A percentile compares a stretch with the other conserved stretches of the same genome.
These are phyloP conservation scores for Pangasius krempfi DNA, from an alignment of 2,797 vertebrate species.

Conservation along the genomic window DNA sequence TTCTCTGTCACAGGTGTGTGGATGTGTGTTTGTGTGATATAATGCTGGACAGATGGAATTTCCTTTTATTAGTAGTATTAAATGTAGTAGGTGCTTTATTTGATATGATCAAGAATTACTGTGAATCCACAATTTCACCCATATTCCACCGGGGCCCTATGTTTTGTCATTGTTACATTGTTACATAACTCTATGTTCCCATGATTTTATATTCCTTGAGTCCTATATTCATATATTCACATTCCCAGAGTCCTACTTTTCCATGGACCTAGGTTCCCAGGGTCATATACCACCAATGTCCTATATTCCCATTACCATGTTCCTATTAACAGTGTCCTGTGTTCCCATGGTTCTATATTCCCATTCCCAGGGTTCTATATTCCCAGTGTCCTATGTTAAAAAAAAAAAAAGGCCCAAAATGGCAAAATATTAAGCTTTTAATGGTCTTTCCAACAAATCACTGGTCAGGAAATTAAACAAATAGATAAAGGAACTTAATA, in stretches of 20 bases:
- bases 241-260: neutral
- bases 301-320: neutral
- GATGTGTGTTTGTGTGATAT: neutral
- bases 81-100: neutral
- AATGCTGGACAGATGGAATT: neutral
- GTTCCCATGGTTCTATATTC: neutral
- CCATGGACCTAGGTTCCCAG: neutral
- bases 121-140: neutral
- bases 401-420: no score
- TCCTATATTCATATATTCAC: neutral
- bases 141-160: neutral
- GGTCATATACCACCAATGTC: neutral
- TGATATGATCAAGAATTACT: neutral
- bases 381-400: neutral
- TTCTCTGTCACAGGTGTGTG: conserved; percentile 87
- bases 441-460: no score
- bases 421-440: no score
- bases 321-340: neutral
- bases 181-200: neutral
- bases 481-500: no score
- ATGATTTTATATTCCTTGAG: neutral
- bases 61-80: neutral
- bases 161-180: neutral
- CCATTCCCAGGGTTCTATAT: neutral
- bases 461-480: no score